Base-by-base conservation (phyloP, 2,113 vertebrate species). In the Murina feae region DNA sequence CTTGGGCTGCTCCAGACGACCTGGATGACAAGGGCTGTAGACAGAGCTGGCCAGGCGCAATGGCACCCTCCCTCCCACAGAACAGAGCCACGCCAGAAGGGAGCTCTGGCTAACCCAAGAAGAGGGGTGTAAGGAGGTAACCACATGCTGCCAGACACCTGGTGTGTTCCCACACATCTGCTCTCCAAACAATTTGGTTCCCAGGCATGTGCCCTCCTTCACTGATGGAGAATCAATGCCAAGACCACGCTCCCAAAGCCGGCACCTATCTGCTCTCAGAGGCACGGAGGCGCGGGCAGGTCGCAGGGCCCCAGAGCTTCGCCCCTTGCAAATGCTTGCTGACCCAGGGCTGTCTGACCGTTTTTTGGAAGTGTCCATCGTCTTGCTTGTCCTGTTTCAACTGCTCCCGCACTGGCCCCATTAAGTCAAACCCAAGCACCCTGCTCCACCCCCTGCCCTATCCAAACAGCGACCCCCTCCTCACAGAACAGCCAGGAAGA, bases 181-280 rank as follows among this genome's bases (percentile, higher is more conserved):
- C 75, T 94, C 71, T 71, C 58, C 79, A 68, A 94, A 90, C 72
- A 83, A 60, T 76, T 63, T 90, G 5, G 18, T 30, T 63, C 3
- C 0, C 55, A 23, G 12, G 63, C 9, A 35, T 13, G 49, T 17
- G 20, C 18, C 47, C 49, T 78, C 71, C 37, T 66, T 55, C 58
- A 39, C 28, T 2, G 21, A 30, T 0, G 21, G 51, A 75, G 71
- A 71, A 32, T 39, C 53, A 42, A 35, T 44, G 47, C 39, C 69
- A 78, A 75, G 63, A 49, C 44, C 87, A 63, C 18, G 8, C 32
- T 74, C 21, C 60, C 49, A 47, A 84, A 66, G 58, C 23, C 20
- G 12, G 44, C 25, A 35, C 63, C 63, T 17, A 23, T 68, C 55
- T 72, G 44, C 13, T 88, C 49, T 55, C 44, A 0, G 7, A 74